These are phyloP conservation scores for Oegoconia quadripuncta DNA, from an alignment of 2,888 invertebrate genomes.

Conservation along the genomic window DNA sequence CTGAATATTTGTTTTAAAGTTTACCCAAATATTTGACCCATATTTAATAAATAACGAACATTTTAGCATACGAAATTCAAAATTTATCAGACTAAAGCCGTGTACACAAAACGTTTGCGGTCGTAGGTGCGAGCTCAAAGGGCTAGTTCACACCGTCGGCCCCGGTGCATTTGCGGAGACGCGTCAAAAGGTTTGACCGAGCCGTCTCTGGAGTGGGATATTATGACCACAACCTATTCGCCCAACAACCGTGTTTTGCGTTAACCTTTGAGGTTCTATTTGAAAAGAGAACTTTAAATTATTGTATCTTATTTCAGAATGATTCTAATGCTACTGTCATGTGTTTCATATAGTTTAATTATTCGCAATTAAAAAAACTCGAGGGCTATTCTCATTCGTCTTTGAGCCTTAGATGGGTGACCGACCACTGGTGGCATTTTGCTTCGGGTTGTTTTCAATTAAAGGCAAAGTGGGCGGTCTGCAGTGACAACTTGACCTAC, in stretches of 20 bases:
- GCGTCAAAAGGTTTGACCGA: slow-evolving; percentile 68
- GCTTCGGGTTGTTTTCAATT: too few species aligned
- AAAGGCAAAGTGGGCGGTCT: too few species aligned
- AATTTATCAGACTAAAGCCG: slow-evolving; percentile 46
- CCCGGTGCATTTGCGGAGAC: slow-evolving; percentile 38
- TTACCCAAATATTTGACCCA: neutral
- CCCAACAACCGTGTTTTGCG: slow-evolving; percentile 43
- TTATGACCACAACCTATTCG: slow-evolving; percentile 56
- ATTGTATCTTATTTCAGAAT: slow-evolving; percentile 4
- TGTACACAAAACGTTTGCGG: slow-evolving; percentile 68
- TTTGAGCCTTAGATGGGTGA: too few species aligned
- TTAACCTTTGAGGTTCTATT: slow-evolving; percentile 40
- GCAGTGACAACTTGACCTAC: too few species aligned
- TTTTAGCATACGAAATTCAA: slow-evolving; percentile 20
- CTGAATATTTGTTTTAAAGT: neutral
- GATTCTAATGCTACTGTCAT: too few species aligned
- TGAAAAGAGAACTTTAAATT: slow-evolving; percentile 13
- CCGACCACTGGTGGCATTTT: too few species aligned
- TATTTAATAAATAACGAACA: neutral
- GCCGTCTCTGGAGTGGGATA: slow-evolving; percentile 44
- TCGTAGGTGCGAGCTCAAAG: slow-evolving; percentile 71
- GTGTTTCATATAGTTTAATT: too few species aligned
- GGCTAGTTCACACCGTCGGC: slow-evolving; percentile 64
- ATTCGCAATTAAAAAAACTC: too few species aligned
- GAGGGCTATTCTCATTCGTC: too few species aligned